A percentile compares a stretch with the other conserved stretches of the same genome.
phyloP scores from a whole-genome alignment of 2,113 vertebrate species.

The Misgurnus mizolepis region DNA sequence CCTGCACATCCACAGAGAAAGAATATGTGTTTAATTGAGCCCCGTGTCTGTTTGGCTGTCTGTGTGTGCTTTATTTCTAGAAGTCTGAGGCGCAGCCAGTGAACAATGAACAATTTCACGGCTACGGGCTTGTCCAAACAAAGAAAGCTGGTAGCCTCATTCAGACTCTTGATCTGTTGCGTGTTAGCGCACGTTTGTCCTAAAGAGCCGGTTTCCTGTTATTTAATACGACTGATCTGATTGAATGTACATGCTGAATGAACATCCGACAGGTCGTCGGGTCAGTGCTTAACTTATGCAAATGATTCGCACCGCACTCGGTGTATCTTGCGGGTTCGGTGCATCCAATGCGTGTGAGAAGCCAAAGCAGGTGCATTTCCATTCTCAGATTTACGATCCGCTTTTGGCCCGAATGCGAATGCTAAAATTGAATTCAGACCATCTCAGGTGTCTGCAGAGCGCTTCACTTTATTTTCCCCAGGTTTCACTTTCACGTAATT shows the following conservation, averaged over 20 bases:
- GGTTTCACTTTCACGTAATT: too few relatives aligned
- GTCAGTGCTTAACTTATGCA: too few relatives aligned
- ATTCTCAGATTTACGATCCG: too few relatives aligned
- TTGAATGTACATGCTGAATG: neutral
- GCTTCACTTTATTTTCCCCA: too few relatives aligned
- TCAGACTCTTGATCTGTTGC: neutral
- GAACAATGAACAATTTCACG: constrained; percentile 30
- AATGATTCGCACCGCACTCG: too few relatives aligned
- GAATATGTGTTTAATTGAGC: constrained; percentile 23
- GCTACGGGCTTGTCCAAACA: constrained; percentile 1
- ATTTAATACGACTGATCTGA: constrained; percentile 7
- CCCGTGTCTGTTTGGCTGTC: constrained; percentile 8
- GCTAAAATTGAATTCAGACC: too few relatives aligned
- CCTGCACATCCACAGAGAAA: constrained; percentile 29
- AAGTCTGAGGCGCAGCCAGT: constrained; percentile 15
- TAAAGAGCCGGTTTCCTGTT: neutral
- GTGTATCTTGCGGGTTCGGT: too few relatives aligned
- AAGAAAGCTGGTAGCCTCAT: constrained; percentile 15
- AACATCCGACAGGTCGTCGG: neutral
- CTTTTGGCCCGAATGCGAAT: too few relatives aligned
- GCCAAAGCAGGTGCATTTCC: too few relatives aligned
- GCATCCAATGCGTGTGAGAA: too few relatives aligned
- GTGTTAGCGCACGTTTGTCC: neutral
- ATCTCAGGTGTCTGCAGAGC: too few relatives aligned
- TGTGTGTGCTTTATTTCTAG: constrained; percentile 26